Base-by-base conservation (phyloP, 2,797 vertebrate genomes). In the Mallotus villosus region DNA sequence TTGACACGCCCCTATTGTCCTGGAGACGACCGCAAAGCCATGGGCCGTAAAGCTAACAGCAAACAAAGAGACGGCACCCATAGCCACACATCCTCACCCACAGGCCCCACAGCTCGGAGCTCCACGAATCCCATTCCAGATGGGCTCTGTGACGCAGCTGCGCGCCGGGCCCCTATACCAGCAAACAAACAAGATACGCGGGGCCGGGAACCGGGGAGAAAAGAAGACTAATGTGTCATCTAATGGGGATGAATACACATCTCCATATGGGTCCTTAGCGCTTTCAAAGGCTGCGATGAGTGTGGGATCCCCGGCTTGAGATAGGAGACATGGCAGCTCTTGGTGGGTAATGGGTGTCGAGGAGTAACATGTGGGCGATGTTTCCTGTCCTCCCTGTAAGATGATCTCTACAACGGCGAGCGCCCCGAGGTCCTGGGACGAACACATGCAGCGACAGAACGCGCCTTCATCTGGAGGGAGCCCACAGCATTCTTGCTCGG, bases 31-130 rank as follows among this genome's bases (percentile, higher is more conserved):
- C 37, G 74, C 66, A 74, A 89, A 77, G 84, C 74, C 63, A 73
- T 74, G 77, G 74, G 79, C 88, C 46, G 64, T 88, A 86, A 89
- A 89, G 88, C 85, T 73, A 85, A 84, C 82, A 78, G 72, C 71
- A 78, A 83, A 82, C 77, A 66, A 55, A 79, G 69, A 78, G 63
- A 73, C 64, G 61, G 71, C 68, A 8, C 34, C 75, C 72, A 63
- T 27, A 67, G 46, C 49, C 49, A 24, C 65, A 69, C 55, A 81
- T 14, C 11, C 29, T 25, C 63, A 70, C 17, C 63, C 32, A 55
- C 71, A 70, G 74, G 74, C 76, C 75, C 74, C 63, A 73, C 63
- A 73, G 75, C 71, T 63, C 75, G 34, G 77, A 79, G 79, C 76
- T 81, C 73, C 76, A 72, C 46, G 68, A 69, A 62, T 21, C 77